Percentiles rank a stretch among this genome's conserved stretches.
Evolutionary conservation across 53 echinoderm and acorn worm genomes (phyloP).

Genomic region (Zoroaster sp.): DNA sequence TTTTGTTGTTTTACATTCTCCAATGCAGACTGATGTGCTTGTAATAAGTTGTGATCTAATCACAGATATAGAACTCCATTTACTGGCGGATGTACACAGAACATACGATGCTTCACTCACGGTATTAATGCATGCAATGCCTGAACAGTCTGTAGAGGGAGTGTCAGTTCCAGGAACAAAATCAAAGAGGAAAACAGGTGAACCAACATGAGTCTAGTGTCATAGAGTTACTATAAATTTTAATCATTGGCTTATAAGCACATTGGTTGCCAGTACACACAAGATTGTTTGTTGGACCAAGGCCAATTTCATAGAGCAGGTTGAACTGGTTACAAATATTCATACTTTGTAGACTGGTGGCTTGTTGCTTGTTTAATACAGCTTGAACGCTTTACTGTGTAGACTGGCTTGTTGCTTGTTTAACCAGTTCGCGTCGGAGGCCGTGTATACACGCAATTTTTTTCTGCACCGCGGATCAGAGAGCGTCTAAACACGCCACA

Average conservation of each 20-base stretch:
- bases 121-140: conserved; percentile 57
- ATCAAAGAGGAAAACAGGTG: conserved; percentile 90
- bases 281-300: too few relatives aligned
- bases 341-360: too few relatives aligned
- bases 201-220: neutral
- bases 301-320: too few relatives aligned
- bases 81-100: conserved; percentile 89
- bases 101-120: conserved; percentile 90
- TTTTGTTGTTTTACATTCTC: neutral
- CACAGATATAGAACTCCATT: conserved; percentile 89
- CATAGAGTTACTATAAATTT: neutral
- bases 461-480: too few relatives aligned
- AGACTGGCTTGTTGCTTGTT: too few relatives aligned
- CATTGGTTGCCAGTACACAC: neutral
- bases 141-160: conserved; percentile 72
- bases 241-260: neutral
- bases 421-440: too few relatives aligned
- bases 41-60: conserved; percentile 96
- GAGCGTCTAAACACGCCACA: too few relatives aligned
- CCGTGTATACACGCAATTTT: too few relatives aligned
- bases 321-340: too few relatives aligned
- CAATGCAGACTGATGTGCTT: conserved; percentile 81
- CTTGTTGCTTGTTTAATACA: too few relatives aligned
- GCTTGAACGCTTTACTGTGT: too few relatives aligned
- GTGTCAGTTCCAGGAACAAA: conserved; percentile 87